Conservation (phyloP, 2,888 invertebrate genomes). For the Phaonia tiefii region DNA sequence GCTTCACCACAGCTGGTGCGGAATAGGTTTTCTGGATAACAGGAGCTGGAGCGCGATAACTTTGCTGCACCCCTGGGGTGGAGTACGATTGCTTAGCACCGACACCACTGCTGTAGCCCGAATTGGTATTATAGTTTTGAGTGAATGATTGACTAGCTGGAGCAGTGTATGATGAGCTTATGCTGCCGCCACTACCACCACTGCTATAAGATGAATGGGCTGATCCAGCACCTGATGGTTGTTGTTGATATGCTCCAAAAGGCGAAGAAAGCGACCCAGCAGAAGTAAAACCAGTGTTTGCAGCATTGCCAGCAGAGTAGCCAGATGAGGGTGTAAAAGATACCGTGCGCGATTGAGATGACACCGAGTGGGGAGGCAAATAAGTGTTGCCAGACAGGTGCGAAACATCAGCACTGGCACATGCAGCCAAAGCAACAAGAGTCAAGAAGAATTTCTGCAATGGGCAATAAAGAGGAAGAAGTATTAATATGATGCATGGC, state of each 20-base stretch:
- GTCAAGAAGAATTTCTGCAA: constrained; percentile 70
- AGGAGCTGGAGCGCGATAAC: constrained; percentile 7
- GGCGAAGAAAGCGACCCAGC: not conserved
- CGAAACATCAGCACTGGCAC: constrained; percentile 72
- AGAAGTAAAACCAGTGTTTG: constrained; percentile 38
- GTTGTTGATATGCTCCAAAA: constrained; percentile 50
- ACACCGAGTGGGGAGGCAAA: constrained; percentile 71
- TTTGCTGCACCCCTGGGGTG: constrained; percentile 16
- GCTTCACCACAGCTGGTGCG: constrained; percentile 30
- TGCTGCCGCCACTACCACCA: constrained; percentile 30
- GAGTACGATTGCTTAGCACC: constrained; percentile 47
- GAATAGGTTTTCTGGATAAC: constrained; percentile 38
- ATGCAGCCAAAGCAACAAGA: constrained; percentile 68
- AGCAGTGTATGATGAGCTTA: not conserved
- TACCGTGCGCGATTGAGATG: constrained; percentile 67
- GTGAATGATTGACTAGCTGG: constrained; percentile 34
- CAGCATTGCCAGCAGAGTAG: constrained; percentile 50
- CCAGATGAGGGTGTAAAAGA: constrained; percentile 66
- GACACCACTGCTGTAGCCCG: constrained; percentile 52
- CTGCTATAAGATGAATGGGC: constrained; percentile 15
- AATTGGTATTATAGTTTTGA: constrained; percentile 36
- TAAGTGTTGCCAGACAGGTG: constrained; percentile 72
- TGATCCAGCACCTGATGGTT: constrained; percentile 8
- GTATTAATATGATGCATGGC: no score
- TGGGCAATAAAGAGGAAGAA: not conserved